phyloP scores from a whole-genome alignment of 2,888 invertebrate species.

The Ormyrus rosae region DNA sequence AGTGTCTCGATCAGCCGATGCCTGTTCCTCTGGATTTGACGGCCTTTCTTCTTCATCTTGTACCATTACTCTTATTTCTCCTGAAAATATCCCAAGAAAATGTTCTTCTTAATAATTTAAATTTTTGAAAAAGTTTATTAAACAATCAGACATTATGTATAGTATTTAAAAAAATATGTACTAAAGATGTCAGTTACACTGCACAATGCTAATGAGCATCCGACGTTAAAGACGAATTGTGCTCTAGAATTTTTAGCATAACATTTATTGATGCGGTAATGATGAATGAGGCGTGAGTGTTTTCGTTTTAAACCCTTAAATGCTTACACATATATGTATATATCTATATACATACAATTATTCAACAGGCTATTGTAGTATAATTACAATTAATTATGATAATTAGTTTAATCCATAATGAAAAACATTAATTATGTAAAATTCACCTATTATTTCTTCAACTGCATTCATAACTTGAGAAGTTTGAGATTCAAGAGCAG shows the following conservation, averaged over 20 bases:
- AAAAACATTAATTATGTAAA: background rate
- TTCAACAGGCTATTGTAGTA: background rate
- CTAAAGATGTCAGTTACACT: too few species aligned
- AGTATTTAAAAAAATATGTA: too few species aligned
- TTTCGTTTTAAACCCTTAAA: too few species aligned
- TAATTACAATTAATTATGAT: slow-evolving; percentile 3
- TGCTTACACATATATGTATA: background rate
- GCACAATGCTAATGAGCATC: too few species aligned
- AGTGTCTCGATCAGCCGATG: slow-evolving; percentile 57
- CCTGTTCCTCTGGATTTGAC: slow-evolving; percentile 64
- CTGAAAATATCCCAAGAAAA: slow-evolving; percentile 63
- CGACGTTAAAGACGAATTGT: too few species aligned
- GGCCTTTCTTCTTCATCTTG: slow-evolving; percentile 71
- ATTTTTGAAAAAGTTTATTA: background rate
- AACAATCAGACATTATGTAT: too few species aligned
- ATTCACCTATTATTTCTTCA: slow-evolving; percentile 69
- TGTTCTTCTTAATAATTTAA: slow-evolving; percentile 1
- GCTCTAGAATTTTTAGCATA: too few species aligned
- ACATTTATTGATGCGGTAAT: too few species aligned
- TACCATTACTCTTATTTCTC: slow-evolving; percentile 73
- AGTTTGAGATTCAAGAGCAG: slow-evolving; percentile 67
- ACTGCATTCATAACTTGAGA: slow-evolving; percentile 63
- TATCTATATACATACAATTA: background rate
- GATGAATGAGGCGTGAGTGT: too few species aligned
- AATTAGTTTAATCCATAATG: slow-evolving; percentile 8